Conservation (phyloP, 2,888 invertebrate species). For the Callyntrura guangdongensis region DNA sequence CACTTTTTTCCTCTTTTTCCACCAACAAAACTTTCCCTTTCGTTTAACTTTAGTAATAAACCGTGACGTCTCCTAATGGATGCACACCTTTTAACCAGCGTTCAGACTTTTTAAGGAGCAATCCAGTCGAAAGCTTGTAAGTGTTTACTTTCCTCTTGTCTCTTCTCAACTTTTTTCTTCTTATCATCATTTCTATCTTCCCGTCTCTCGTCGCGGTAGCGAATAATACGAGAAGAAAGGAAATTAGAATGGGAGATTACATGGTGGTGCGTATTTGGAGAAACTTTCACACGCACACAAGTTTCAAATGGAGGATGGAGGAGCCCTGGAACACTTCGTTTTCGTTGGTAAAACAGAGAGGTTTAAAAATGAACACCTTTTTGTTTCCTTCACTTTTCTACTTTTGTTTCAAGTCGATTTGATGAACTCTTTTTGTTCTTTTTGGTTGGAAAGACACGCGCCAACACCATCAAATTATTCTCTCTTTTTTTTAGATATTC, state of each 20-base stretch:
- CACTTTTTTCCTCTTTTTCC: background rate
- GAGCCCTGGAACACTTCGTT: too few relatives aligned
- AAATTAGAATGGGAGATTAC: too few relatives aligned
- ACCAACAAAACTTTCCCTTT: slow-evolving; percentile 25
- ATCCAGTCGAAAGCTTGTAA: background rate
- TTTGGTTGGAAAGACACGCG: background rate
- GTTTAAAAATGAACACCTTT: too few relatives aligned
- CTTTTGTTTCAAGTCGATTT: background rate
- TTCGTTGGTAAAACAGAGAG: too few relatives aligned
- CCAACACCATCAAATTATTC: background rate
- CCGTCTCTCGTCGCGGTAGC: too few relatives aligned
- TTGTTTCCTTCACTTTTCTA: slow-evolving; percentile 8
- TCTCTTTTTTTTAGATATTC: background rate
- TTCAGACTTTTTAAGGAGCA: background rate
- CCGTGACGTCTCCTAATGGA: slow-evolving; percentile 41
- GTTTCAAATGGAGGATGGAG: too few relatives aligned
- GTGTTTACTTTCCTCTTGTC: background rate
- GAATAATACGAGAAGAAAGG: too few relatives aligned
- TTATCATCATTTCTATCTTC: background rate
- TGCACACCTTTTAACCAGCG: slow-evolving; percentile 42
- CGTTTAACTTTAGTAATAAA: slow-evolving; percentile 34
- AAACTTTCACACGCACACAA: too few relatives aligned
- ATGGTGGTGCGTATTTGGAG: too few relatives aligned
- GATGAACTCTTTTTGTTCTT: slow-evolving; percentile 5
- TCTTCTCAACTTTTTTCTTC: background rate